phyloP scores from a whole-genome alignment of 2,797 vertebrate species.

The Nyctibius grandis region DNA sequence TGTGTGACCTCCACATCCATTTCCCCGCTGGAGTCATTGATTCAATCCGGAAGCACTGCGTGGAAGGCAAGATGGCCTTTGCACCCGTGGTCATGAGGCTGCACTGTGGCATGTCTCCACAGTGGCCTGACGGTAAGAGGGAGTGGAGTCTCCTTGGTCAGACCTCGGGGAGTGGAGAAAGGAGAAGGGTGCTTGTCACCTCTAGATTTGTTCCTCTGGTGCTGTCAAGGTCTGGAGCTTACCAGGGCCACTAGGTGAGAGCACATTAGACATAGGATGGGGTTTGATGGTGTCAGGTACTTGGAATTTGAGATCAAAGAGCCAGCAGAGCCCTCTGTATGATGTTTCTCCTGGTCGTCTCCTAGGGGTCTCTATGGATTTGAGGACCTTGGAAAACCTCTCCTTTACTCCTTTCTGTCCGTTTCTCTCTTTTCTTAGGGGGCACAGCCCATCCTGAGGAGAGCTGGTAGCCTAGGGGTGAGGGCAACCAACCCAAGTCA shows the following conservation, averaged over 20 bases:
- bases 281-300: neutral
- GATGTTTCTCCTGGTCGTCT: neutral
- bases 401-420: neutral
- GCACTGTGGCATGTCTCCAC: conserved; percentile 85
- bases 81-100: conserved; percentile 92
- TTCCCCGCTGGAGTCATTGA: conserved; percentile 88
- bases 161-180: neutral
- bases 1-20: conserved; percentile 95
- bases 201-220: neutral
- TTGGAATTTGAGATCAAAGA: neutral
- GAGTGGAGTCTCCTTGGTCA: neutral
- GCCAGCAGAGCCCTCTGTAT: neutral
- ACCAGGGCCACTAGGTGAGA: neutral
- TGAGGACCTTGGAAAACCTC: neutral
- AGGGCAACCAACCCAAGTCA: neutral
- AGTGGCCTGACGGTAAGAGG: conserved; percentile 83
- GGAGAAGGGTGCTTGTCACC: neutral
- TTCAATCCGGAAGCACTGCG: conserved; percentile 88
- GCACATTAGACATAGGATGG: neutral
- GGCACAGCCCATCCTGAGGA: neutral
- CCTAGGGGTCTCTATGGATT: neutral
- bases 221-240: neutral
- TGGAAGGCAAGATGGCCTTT: conserved; percentile 92
- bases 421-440: neutral
- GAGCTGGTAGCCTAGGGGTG: neutral